phyloP scores from a whole-genome alignment of 2,888 invertebrate species.

The Corythucha ciliata region DNA sequence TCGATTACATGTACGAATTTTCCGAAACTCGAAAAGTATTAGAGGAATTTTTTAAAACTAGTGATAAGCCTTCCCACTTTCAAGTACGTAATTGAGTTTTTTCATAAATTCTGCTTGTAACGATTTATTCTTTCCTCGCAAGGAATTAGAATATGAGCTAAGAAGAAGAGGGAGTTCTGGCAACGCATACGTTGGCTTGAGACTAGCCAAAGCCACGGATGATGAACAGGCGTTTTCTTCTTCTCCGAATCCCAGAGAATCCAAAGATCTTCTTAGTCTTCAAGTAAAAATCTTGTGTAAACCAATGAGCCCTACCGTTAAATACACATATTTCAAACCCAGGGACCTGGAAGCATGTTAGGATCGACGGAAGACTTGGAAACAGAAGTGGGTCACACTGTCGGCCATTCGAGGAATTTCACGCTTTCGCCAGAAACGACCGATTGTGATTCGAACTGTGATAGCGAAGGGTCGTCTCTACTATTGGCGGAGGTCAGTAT shows the following conservation, averaged over 20 bases:
- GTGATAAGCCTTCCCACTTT: constrained; percentile 32
- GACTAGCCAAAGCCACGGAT: constrained; percentile 53
- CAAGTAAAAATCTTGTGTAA: constrained; percentile 31
- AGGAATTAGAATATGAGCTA: constrained; percentile 62
- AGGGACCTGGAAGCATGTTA: constrained; percentile 28
- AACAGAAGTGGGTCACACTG: constrained; percentile 53
- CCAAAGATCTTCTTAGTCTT: constrained; percentile 31
- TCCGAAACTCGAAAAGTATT: constrained; percentile 85
- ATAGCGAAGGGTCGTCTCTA: constrained; percentile 72
- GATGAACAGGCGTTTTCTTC: constrained; percentile 33
- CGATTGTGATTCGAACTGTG: constrained; percentile 81
- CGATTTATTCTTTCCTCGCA: constrained; percentile 29
- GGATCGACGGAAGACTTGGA: constrained; percentile 32
- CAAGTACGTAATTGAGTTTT: constrained; percentile 31
- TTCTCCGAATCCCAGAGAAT: constrained; percentile 34
- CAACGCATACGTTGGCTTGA: constrained; percentile 67
- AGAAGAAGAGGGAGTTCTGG: constrained; percentile 56
- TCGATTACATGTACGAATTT: constrained; percentile 84
- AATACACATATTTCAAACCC: too few relatives aligned
- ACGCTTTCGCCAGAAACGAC: constrained; percentile 87
- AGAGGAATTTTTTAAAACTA: constrained; percentile 78
- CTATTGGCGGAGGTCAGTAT: constrained; percentile 46
- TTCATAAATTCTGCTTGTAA: not conserved
- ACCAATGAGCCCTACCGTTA: too few relatives aligned
- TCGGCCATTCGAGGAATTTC: constrained; percentile 70